Evolutionary conservation across 53 echinoderm and acorn worm species (phyloP), one percentile per base, ranked within the genome.

Genomic region (Glandiceps talaboti): DNA sequence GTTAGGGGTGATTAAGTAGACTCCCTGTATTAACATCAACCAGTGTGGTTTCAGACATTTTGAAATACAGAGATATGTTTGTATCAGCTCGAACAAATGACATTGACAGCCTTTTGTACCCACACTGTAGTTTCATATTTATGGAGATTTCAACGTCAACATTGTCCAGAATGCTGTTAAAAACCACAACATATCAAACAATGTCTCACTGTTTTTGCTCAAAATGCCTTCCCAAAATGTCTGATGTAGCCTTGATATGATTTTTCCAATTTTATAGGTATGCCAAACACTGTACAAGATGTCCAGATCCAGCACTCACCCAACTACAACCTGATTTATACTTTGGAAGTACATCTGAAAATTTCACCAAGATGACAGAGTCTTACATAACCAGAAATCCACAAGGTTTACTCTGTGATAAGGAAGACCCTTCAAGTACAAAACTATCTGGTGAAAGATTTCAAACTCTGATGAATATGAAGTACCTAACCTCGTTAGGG

Each of bases 281-380:
- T 77, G 77, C 30, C 30, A 99, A 94, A 74, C 86, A 93, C 32
- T 84, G 75, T 1, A 20, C 72, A 1, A 79, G 83, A 14, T 93
- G 99, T 33, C 99, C 99, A 26, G 99, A 99, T 74, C 99, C 99
- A 0, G 89, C 89, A 30, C 91, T 84, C 79, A 82, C 87, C 77
- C 87, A 83, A 77, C 88, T 99, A 31, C 84, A 87, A 73, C 99
- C 99, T 1, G 93, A 91, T 78, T 79, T 82, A 31, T 80, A 93
- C 77, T 86, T 91, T 77, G 99, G 99, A 14, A 89, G 88, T 1
- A 89, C 92, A 75, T 99, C 99, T 25, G 99, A 99, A 79, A 93
- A 79, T 31, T 79, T 99, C 29, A 84, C 88, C 27, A 29, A 82
- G 14, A 78, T 99, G 74, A 86, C 93, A 1, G 80, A 91, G 29